Evolutionary conservation across 1,140 invertebrate genomes (phyloP), one percentile per base, ranked within the genome.

Genomic region (Neodiprion lecontei): DNA sequence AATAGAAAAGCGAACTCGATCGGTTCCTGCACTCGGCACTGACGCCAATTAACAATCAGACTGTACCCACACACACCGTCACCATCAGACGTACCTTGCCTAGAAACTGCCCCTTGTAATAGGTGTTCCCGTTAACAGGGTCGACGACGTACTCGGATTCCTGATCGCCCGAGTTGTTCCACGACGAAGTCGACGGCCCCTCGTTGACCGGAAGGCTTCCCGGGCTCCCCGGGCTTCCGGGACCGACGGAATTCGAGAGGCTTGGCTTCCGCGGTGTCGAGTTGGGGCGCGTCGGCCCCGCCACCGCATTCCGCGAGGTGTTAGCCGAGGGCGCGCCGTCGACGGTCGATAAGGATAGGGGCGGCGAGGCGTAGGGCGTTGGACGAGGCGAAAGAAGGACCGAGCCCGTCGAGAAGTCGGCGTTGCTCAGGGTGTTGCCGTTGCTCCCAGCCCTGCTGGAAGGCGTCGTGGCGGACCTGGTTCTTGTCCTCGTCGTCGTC

Each of bases 91-190:
- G 28, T 78, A 91, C 90, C 89, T 91, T 91, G 68, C 90, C 90
- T 9, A 91, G 82, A 74, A 91, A 89, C 53, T 89, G 88, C 65
- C 90, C 90, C 74, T 90, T 90, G 70, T 87, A 82, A 75, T 91
- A 91, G 4, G 89, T 89, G 47, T 89, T 91, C 47, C 88, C 86
- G 48, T 87, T 87, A 5, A 81, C 83, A 7, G 85, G 86, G 79
- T 91, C 90, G 40, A 90, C 85, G 12, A 91, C 90, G 74, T 90
- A 90, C 76, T 90, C 88, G 7, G 88, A 85, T 66, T 91, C 82
- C 70, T 87, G 84, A 10, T 84, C 86, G 53, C n/a, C n/a, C 14
- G 85, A 82, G 69, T 84, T 85, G 69, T 79, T 84, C 40, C 76
- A 78, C 5, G 80, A 79, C 5, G 79, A 79, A 17, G 77, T 78